Base-by-base conservation (phyloP, 2,113 vertebrate genomes). In the Brachyhypopomus gauderio region DNA sequence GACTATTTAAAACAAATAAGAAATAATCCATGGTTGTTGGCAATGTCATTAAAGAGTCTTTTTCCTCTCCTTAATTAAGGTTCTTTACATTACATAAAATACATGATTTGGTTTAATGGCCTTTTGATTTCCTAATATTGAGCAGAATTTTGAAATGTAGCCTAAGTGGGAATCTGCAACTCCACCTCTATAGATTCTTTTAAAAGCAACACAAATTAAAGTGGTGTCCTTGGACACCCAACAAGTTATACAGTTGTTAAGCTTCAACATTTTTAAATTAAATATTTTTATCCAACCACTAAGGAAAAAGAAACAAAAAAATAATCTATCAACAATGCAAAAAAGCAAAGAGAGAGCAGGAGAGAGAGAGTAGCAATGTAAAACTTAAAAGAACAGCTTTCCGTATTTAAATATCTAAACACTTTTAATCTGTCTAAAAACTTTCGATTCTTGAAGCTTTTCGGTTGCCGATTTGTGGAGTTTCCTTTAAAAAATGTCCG, bases 71-170 rank as follows among this genome's bases (percentile, higher is more conserved):
- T 92, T 75, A 91, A 89, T 93, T 91, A 91, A 84, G 22, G 78
- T 79, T 76, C 80, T 86, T 88, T 81, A 69, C 64, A 90, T 88
- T 91, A 93, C 88, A 90, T 93, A 91, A 93, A 89, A 93, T 87
- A 87, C 90, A 85, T 91, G 87, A 88, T 84, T 48, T 80, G 78
- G 90, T 93, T 93, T 90, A 92, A 88, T 87, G 86, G 64, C 76
- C 63, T 78, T 91, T 80, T 92, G 90, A 91, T 89, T 36, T 76
- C 85, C 89, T 92, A 91, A 90, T 92, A 92, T 93, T 92, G 89
- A 88, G 86, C 94, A 95, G 96, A 98, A 98, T 97, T 98, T 99
- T 99, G 97, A 99, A 98, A 99, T 98, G 97, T 97, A 98, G 97
- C 96, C 96, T 98, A 96, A 90, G 95, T 96, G 96, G 97, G 96